Evolutionary conservation across 2,888 invertebrate species (phyloP), one percentile per base, ranked within the genome.

Genomic region (Sceliomorpha sp.): DNA sequence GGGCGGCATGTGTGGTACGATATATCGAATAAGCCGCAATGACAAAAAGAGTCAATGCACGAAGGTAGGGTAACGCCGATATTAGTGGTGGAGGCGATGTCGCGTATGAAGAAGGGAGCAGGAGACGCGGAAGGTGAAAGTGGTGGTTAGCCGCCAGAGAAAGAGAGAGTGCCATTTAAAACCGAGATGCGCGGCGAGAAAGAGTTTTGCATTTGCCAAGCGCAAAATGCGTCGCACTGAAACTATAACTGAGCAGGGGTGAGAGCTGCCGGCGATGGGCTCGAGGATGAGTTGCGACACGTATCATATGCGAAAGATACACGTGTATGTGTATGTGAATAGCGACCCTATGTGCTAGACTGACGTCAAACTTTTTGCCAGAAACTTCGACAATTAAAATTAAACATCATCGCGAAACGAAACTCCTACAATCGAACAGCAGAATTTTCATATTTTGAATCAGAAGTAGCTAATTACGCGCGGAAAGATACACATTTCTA

Each of bases 21-120:
- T 86, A 85, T 85, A 86, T 86, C 85, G 85, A 87, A 84, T 85
- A 86, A 87, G 86, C 86, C 82, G 79, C 83, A 83, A 81, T 79
- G 84, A 83, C 85, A 85, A 86, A 86, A 86, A 86, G 84, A 84
- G 81, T 74, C 72, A 70, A 74, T 76, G 79, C 63, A 74, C 79
- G 81, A 80, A 78, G 78, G 80, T 76, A 69, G 70, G 67, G 64
- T 63, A 67, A 69, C 68, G 73, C 71, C 62, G 72, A 66, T 71
- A 73, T 74, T 72, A 68, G 76, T 71, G 73, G 77, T 68, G 70
- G 73, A 72, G 72, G 74, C 67, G 75, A 50, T 62, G 70, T 71
- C 69, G 73, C 74, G 63, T 27, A 44, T 13, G 56, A 53, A 53
- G 53, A 58, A 67, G 51, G 26, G 62, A 66, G 48, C 59, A 58